Base-by-base conservation (phyloP, 2,888 invertebrate genomes). In the Cheilosia impressa region DNA sequence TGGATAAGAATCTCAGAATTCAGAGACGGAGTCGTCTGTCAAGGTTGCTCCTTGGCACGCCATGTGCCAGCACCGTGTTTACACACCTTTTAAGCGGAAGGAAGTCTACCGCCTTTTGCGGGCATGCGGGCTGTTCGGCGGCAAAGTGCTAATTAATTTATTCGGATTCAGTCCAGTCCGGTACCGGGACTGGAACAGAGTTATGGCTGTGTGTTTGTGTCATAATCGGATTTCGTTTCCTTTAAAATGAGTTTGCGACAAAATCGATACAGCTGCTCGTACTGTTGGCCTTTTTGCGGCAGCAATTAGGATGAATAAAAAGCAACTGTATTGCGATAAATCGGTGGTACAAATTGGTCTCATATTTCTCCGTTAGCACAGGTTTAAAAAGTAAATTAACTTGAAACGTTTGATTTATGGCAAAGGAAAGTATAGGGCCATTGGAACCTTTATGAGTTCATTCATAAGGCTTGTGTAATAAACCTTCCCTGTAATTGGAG, bases 1-100 rank as follows among this genome's bases (percentile, higher is more conserved):
- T 31, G 43, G 79, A 84, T 79, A 73, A 47, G 22, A 50, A 84
- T 84, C 83, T 79, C n/a, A n/a, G n/a, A n/a, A n/a, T n/a, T 58
- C 43, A 19, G 71, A 77, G 76, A 69, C 76, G 63, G 27, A 71
- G 41, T 55, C 17, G 58, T 69, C 22, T 52, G 63, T 68, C 83
- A 83, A 83, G 83, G 83, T 68, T 79, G 45, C 45, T 24, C 79
- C 68, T 79, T 79, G 73, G 47, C 83, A 84, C 83, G 83, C 83
- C 38, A 83, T 17, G 22, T 52, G 31, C 10, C 19, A 17, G 52
- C 55, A 63, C 60, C 34, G 62, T 55, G 19, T n/a, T 63, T 13
- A 38, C 57, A 71, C 77, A 63, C 81, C 76, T 71, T 57, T 41
- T 17, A n/a, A 63, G 22, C 79, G 83, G 83, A 84, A 84, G 83